phyloP scores from a whole-genome alignment of 2,113 vertebrate genomes.

The Plestiodon gilberti region DNA sequence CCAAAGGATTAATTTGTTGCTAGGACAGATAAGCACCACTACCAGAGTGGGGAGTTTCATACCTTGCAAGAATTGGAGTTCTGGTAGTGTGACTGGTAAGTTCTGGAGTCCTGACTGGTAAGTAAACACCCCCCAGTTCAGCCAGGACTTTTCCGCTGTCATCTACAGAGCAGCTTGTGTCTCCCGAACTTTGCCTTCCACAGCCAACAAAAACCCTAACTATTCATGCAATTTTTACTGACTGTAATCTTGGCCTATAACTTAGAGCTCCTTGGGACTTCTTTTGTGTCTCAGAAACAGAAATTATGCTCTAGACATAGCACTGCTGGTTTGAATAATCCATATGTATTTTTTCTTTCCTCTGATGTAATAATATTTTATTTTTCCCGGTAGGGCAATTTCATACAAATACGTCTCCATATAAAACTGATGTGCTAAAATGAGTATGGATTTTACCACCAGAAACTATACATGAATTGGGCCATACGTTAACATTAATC shows the following conservation, averaged over 20 bases:
- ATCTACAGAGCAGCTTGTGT: neutral
- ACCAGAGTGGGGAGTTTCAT: too few species aligned
- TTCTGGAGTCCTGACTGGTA: too few species aligned
- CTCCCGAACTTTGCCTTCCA: neutral
- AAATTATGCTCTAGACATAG: neutral
- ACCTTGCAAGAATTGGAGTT: too few species aligned
- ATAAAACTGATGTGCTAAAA: neutral
- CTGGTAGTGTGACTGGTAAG: too few species aligned
- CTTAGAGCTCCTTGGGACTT: neutral
- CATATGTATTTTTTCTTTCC: neutral
- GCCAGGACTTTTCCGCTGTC: neutral
- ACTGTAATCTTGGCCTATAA: neutral
- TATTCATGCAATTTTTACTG: neutral
- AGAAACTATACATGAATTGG: neutral
- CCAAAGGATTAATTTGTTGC: too few species aligned
- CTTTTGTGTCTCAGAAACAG: neutral
- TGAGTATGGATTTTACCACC: neutral
- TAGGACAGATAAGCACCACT: too few species aligned
- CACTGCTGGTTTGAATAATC: neutral
- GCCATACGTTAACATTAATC: neutral
- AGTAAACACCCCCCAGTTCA: too few species aligned
- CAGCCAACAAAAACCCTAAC: neutral
- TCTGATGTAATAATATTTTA: neutral
- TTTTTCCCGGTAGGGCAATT: neutral
- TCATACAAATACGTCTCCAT: neutral